Evolutionary conservation across 2,888 invertebrate species (phyloP).

Genomic region (Cremastobaeus sp.): DNA sequence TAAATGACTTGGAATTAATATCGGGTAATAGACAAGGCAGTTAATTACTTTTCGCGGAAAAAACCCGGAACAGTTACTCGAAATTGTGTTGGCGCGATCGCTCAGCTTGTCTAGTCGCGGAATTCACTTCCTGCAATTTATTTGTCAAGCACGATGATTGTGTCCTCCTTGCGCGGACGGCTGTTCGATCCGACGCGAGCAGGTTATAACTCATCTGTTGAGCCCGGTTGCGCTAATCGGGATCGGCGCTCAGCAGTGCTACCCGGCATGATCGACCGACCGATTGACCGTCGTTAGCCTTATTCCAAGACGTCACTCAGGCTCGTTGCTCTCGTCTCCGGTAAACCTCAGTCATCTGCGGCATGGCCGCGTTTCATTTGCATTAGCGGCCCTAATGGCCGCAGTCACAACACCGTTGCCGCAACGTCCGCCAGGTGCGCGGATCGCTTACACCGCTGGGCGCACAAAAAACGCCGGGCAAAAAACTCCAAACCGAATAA

Average conservation of each 20-base stretch:
- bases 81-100: slow-evolving; percentile 14
- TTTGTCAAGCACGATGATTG: slow-evolving; percentile 39
- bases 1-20: slow-evolving; percentile 35
- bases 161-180: slow-evolving; percentile 45
- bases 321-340: background rate
- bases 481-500: too few relatives aligned
- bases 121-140: slow-evolving; percentile 37
- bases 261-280: slow-evolving; percentile 32
- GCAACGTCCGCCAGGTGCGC: slow-evolving; percentile 5
- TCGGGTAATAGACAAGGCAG: slow-evolving; percentile 36
- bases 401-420: background rate
- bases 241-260: slow-evolving; percentile 23
- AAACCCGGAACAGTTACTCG: slow-evolving; percentile 26
- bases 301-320: slow-evolving; percentile 8
- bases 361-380: slow-evolving; percentile 21
- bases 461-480: background rate
- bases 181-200: slow-evolving; percentile 43
- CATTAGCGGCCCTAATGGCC: slow-evolving; percentile 22
- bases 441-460: too few relatives aligned
- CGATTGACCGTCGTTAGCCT: slow-evolving; percentile 36
- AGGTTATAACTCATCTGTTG: slow-evolving; percentile 45
- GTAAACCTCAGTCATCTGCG: slow-evolving; percentile 18
- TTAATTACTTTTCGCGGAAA: slow-evolving; percentile 33
- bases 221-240: slow-evolving; percentile 4
- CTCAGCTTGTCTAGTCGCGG: slow-evolving; percentile 2